Percentiles rank a stretch among this genome's conserved stretches.
Conservation (phyloP, 2,888 invertebrate genomes). For the Serrognathus titanus region DNA sequence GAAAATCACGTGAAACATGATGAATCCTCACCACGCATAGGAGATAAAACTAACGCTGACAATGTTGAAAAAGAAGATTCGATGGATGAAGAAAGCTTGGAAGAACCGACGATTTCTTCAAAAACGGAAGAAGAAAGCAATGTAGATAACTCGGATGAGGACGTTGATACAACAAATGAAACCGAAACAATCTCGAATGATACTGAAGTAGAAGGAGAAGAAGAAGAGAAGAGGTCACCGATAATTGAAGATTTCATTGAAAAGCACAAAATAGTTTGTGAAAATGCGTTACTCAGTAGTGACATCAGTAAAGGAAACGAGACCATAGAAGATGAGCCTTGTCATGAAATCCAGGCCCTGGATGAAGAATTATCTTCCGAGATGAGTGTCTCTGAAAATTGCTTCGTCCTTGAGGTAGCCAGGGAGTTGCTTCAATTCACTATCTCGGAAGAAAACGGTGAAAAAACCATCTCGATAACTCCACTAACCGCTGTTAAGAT, state of each 20-base stretch:
- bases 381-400: no score
- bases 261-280: not conserved
- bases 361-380: not conserved
- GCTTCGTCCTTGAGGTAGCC: conserved; percentile 22
- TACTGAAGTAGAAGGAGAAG: not conserved
- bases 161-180: no score
- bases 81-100: not conserved
- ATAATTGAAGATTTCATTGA: not conserved
- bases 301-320: no score
- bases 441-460: conserved; percentile 19
- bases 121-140: not conserved
- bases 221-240: no score
- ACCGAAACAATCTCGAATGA: no score
- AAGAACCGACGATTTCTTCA: not conserved
- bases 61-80: not conserved
- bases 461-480: conserved; percentile 22
- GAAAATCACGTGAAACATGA: not conserved
- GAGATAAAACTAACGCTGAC: not conserved
- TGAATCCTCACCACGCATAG: not conserved
- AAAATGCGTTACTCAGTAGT: no score
- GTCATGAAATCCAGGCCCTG: not conserved
- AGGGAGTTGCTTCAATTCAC: conserved; percentile 27
- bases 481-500: conserved; percentile 14
- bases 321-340: not conserved
- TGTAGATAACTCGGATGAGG: not conserved